A percentile compares a stretch with the other conserved stretches of the same genome.
Evolutionary conservation across 2,888 invertebrate species (phyloP).

Genomic region (Myopa testacea): DNA sequence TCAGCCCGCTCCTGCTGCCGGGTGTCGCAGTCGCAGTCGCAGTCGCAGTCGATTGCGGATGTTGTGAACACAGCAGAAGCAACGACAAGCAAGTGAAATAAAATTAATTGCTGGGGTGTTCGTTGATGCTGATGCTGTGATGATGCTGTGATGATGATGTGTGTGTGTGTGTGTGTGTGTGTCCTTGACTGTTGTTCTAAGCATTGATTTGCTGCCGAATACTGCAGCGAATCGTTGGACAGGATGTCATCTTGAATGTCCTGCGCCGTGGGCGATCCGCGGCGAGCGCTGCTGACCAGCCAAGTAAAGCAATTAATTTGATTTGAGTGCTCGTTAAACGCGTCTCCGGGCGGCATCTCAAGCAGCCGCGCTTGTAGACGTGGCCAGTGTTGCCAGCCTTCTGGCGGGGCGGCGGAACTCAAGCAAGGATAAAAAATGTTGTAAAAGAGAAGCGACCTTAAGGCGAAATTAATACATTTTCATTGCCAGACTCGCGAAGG

Average conservation of each 20-base stretch:
- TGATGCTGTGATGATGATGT: background rate
- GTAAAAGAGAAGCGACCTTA: too few species aligned
- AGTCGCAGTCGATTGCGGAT: background rate
- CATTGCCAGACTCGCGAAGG: too few species aligned
- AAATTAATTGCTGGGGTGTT: background rate
- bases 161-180: conserved; percentile 16
- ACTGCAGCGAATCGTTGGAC: background rate
- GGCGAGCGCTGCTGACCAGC: conserved; percentile 9
- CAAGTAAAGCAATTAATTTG: conserved; percentile 54
- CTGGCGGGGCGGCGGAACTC: too few species aligned
- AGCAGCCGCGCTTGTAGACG: conserved; percentile 40
- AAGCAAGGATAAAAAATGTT: too few species aligned
- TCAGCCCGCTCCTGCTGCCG: background rate
- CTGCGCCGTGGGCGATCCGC: background rate
- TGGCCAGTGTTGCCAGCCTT: too few species aligned
- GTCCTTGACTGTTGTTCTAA: background rate
- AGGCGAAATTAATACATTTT: too few species aligned
- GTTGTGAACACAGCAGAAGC: conserved; percentile 8
- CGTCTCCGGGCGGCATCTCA: conserved; percentile 36
- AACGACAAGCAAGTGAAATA: background rate
- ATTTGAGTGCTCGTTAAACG: conserved; percentile 58
- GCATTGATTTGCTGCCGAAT: conserved; percentile 31
- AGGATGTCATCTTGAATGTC: background rate
- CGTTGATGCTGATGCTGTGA: background rate
- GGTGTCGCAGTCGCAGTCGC: background rate